Conservation (phyloP, 2,113 vertebrate species). For the Genyomyrus donnyi region DNA sequence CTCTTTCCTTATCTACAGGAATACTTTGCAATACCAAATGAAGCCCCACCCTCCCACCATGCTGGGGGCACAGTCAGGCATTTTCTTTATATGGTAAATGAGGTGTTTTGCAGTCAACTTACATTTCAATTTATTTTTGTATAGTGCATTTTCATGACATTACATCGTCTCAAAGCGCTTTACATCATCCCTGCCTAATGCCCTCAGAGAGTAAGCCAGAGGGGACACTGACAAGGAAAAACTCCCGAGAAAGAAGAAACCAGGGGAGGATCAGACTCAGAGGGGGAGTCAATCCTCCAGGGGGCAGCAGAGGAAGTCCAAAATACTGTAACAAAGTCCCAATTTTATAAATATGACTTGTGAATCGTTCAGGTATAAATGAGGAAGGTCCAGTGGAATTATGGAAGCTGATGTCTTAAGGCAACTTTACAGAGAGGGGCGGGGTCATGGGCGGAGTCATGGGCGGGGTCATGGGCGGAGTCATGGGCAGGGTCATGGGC, state of each 20-base stretch:
- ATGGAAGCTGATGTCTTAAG: not conserved
- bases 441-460: too few relatives aligned
- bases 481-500: not conserved
- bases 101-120: not conserved
- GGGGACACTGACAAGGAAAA: not conserved
- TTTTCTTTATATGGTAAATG: not conserved
- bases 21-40: not conserved
- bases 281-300: not conserved
- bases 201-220: not conserved
- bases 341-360: not conserved
- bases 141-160: not conserved
- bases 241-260: not conserved
- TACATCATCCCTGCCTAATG: not conserved
- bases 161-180: not conserved
- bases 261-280: not conserved
- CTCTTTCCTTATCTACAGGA: not conserved
- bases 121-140: not conserved
- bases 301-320: not conserved
- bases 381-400: not conserved
- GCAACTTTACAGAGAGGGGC: not conserved
- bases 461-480: not conserved
- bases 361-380: not conserved
- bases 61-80: not conserved
- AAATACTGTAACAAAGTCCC: not conserved
- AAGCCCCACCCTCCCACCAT: not conserved